Percentiles rank a stretch among this genome's conserved stretches.
Conservation (phyloP, 2,888 invertebrate genomes). For the Archips crataeganus region DNA sequence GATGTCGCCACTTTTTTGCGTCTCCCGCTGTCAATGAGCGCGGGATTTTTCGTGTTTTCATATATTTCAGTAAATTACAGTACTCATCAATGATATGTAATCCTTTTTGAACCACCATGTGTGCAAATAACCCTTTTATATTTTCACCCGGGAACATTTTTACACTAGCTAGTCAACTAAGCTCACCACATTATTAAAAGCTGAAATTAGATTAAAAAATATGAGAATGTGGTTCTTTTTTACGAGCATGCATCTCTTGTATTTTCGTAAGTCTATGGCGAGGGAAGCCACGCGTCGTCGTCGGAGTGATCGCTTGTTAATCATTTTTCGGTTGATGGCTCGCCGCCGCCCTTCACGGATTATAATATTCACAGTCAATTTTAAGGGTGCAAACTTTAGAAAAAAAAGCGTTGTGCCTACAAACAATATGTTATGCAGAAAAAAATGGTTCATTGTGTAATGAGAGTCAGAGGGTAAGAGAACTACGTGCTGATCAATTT, state of each 20-base stretch:
- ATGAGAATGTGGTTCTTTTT: too few species aligned
- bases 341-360: slow-evolving; percentile 76
- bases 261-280: slow-evolving; percentile 60
- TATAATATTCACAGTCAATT: slow-evolving; percentile 71
- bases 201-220: too few species aligned
- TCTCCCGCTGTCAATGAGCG: too few species aligned
- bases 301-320: slow-evolving; percentile 84
- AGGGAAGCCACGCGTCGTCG: slow-evolving; percentile 81
- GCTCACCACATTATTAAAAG: too few species aligned
- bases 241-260: slow-evolving; percentile 40
- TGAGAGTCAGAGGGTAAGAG: neutral
- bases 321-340: slow-evolving; percentile 85
- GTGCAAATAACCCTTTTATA: too few species aligned
- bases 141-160: too few species aligned
- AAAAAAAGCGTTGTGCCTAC: slow-evolving; percentile 12
- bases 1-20: too few species aligned
- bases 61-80: too few species aligned
- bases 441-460: neutral
- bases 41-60: too few species aligned
- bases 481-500: neutral
- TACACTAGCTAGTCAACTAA: too few species aligned
- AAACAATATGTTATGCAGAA: slow-evolving; percentile 7
- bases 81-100: too few species aligned
- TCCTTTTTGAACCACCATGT: too few species aligned
- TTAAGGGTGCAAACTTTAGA: slow-evolving; percentile 68